Conservation (phyloP, 2,888 invertebrate genomes). For the Pterostichus niger region DNA sequence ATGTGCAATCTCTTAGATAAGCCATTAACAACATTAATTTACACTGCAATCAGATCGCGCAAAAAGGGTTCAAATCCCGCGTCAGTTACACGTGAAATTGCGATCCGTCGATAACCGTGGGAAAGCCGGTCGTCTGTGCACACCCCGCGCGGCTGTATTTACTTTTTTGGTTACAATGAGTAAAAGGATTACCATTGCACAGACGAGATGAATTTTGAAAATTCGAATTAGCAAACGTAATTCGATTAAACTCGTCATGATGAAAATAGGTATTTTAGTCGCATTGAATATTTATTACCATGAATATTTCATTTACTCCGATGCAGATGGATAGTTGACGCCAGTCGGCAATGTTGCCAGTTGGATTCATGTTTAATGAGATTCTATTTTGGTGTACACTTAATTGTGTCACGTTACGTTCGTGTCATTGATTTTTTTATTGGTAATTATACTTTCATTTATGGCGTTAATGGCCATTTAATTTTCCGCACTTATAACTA, state of each 20-base stretch:
- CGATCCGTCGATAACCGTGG: slow-evolving; percentile 14
- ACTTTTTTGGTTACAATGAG: slow-evolving; percentile 33
- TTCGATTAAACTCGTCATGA: slow-evolving; percentile 63
- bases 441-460: background rate
- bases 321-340: slow-evolving; percentile 46
- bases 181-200: slow-evolving; percentile 49
- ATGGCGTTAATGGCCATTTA: background rate
- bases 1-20: slow-evolving; percentile 38
- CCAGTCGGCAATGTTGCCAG: background rate
- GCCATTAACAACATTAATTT: slow-evolving; percentile 8
- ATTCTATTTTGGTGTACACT: slow-evolving; percentile 43
- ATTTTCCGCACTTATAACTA: no score
- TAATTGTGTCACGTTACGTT: slow-evolving; percentile 48
- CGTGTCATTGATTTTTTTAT: slow-evolving; percentile 43
- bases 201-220: slow-evolving; percentile 61
- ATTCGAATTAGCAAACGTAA: slow-evolving; percentile 64
- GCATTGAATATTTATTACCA: slow-evolving; percentile 64
- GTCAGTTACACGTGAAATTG: slow-evolving; percentile 15
- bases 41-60: background rate
- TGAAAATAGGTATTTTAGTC: slow-evolving; percentile 65
- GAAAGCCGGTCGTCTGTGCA: background rate
- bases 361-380: slow-evolving; percentile 53
- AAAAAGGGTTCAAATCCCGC: slow-evolving; percentile 24
- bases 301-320: slow-evolving; percentile 61
- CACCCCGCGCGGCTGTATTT: slow-evolving; percentile 4